Conservation (phyloP, 2,888 invertebrate genomes). For the Agrypnus murinus region DNA sequence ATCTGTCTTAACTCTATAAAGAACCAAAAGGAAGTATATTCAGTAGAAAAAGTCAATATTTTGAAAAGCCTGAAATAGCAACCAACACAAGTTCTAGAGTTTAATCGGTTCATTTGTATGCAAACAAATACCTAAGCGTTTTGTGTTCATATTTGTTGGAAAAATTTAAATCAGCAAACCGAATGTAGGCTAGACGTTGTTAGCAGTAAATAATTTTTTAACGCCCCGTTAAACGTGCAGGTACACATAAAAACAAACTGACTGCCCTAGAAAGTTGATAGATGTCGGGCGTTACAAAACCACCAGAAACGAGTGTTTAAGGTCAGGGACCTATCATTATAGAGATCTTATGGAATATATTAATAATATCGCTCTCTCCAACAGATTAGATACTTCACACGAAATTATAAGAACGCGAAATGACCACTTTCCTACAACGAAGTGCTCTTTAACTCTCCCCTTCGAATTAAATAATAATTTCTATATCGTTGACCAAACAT, state of each 20-base stretch:
- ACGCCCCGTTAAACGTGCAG: constrained; percentile 29
- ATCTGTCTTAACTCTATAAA: too few relatives aligned
- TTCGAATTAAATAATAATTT: constrained; percentile 65
- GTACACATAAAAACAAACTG: not conserved
- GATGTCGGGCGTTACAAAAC: constrained; percentile 12
- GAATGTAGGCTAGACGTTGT: too few relatives aligned
- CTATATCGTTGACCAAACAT: constrained; percentile 66
- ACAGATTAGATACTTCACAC: not conserved
- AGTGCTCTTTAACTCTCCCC: constrained; percentile 39
- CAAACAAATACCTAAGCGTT: too few relatives aligned
- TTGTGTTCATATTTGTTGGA: too few relatives aligned
- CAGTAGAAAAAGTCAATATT: too few relatives aligned
- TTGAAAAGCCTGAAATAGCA: too few relatives aligned
- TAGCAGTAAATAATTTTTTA: not conserved
- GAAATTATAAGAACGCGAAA: constrained; percentile 26
- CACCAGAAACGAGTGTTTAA: too few relatives aligned
- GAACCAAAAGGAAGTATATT: too few relatives aligned
- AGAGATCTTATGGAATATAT: not conserved
- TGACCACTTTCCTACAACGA: constrained; percentile 31
- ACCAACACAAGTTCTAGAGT: too few relatives aligned
- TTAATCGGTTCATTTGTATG: too few relatives aligned
- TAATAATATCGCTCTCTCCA: constrained; percentile 6
- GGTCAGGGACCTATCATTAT: constrained; percentile 1
- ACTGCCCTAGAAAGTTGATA: constrained; percentile 30
- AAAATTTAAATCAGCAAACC: too few relatives aligned